phyloP scores from a whole-genome alignment of 37 sponge, comb jelly and placozoan genomes.

The Spongilla lacustris region DNA sequence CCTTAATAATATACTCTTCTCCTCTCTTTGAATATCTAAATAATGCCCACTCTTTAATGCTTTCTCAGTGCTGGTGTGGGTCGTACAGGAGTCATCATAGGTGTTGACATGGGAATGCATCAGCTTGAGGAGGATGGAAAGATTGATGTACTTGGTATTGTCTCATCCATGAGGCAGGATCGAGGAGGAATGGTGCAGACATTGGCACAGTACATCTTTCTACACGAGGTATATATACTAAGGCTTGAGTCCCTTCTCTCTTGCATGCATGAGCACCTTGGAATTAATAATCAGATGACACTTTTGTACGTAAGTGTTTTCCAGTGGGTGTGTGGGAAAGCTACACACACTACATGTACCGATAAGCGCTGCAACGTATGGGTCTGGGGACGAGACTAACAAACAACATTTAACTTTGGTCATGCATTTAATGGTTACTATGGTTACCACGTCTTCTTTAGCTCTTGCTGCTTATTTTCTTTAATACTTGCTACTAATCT shows the following conservation, averaged over 20 bases:
- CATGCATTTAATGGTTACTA: no score
- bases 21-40: neutral
- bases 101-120: constrained; percentile 77
- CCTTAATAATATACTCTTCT: neutral
- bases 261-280: no score
- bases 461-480: no score
- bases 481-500: neutral
- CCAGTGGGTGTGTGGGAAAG: no score
- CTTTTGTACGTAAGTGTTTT: no score
- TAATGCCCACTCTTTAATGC: neutral
- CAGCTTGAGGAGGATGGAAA: constrained; percentile 65
- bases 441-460: no score
- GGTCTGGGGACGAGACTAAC: no score
- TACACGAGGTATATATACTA: constrained; percentile 40
- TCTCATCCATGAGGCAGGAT: constrained; percentile 87
- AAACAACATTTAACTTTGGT: no score
- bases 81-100: constrained; percentile 88
- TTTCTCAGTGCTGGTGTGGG: constrained; percentile 83
- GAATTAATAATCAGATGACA: no score
- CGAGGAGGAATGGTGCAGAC: constrained; percentile 96
- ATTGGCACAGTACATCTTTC: constrained; percentile 75
- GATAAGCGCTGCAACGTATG: no score
- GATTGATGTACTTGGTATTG: constrained; percentile 77
- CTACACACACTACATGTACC: no score
- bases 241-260: neutral